phyloP scores from a whole-genome alignment of 37 sponge, comb jelly and placozoan genomes.

The Spongilla lacustris region DNA sequence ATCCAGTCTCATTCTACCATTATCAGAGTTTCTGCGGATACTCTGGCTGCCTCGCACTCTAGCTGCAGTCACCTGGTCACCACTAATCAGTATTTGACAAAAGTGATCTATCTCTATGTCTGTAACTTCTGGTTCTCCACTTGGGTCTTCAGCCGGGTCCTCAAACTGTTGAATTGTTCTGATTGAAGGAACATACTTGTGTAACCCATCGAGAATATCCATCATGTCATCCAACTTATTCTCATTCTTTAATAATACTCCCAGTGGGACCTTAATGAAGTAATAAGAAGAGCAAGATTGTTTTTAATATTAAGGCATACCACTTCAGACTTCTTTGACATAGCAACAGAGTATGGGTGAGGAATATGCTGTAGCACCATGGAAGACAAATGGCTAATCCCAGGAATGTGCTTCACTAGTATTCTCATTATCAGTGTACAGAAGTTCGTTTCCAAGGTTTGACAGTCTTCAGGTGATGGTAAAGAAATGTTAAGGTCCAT shows the following conservation, averaged over 20 bases:
- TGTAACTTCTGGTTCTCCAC: not conserved
- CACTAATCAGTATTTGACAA: not conserved
- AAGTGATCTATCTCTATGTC: not conserved
- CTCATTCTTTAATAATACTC: constrained; percentile 7
- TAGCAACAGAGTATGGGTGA: too few species aligned
- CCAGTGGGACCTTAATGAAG: constrained; percentile 4
- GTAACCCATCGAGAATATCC: not conserved
- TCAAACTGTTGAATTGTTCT: not conserved
- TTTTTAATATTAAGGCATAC: too few species aligned
- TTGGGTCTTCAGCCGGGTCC: too few species aligned
- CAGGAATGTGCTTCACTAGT: too few species aligned
- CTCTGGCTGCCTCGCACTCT: constrained; percentile 1
- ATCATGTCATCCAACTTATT: not conserved
- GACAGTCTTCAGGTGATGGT: too few species aligned
- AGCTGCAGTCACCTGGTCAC: constrained; percentile 7
- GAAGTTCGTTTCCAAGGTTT: too few species aligned
- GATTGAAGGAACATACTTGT: constrained; percentile 9
- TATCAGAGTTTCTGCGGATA: not conserved
- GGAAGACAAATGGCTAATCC: too few species aligned
- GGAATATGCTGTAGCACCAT: too few species aligned
- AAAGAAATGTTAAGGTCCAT: too few species aligned
- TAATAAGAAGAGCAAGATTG: too few species aligned
- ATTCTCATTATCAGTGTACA: too few species aligned
- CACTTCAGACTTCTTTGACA: too few species aligned
- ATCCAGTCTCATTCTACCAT: not conserved